These are phyloP conservation scores for Seriola aureovittata DNA, from an alignment of 2,113 vertebrate genomes.

Conservation along the genomic window DNA sequence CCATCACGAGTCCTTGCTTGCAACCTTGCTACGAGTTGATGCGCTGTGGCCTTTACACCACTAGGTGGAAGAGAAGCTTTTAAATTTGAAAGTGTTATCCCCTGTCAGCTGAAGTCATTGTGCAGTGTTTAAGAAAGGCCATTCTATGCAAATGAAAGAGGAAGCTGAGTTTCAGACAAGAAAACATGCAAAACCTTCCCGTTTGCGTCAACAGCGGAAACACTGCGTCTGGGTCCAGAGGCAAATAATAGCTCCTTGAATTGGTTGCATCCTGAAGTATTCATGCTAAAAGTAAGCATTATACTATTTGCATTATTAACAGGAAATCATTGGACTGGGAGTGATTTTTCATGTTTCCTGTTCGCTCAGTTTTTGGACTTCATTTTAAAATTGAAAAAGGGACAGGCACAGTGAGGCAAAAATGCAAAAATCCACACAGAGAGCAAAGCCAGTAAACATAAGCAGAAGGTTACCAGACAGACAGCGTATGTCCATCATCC, in stretches of 20 bases:
- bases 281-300: background rate
- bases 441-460: background rate
- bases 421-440: background rate
- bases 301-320: slow-evolving; percentile 12
- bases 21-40: slow-evolving; percentile 15
- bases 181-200: slow-evolving; percentile 39
- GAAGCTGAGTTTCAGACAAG: slow-evolving; percentile 51
- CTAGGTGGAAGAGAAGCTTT: slow-evolving; percentile 68
- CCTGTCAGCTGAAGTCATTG: slow-evolving; percentile 2
- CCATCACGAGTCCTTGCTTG: background rate
- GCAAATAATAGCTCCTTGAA: slow-evolving; percentile 27
- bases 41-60: slow-evolving; percentile 47
- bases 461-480: slow-evolving; percentile 19
- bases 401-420: background rate
- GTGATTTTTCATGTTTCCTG: background rate
- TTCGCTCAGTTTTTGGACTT: background rate
- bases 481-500: slow-evolving; percentile 26
- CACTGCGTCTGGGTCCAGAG: background rate
- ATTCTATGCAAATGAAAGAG: slow-evolving; percentile 63
- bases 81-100: background rate
- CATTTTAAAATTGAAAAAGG: background rate
- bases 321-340: background rate
- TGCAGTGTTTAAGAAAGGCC: slow-evolving; percentile 39
- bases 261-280: slow-evolving; percentile 13
- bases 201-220: slow-evolving; percentile 25